These are phyloP conservation scores for Aphidius ervi DNA, from an alignment of 1,140 invertebrate species.

Conservation along the genomic window DNA sequence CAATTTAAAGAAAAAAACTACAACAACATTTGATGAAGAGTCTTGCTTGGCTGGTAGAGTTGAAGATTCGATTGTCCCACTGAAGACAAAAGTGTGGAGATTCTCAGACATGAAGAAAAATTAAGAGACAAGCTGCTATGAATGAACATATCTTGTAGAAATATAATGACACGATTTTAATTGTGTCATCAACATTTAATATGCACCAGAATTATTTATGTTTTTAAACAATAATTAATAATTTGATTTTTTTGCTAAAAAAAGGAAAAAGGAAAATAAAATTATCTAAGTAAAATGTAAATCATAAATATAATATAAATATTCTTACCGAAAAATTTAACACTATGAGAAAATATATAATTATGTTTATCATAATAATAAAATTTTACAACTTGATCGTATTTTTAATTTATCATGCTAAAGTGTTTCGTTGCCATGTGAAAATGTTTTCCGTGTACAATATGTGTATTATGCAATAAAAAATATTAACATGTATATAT, in stretches of 20 bases:
- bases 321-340: constrained; percentile 21
- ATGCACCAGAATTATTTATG: background rate
- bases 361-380: background rate
- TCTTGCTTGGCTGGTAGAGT: no score
- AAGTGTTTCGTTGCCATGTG: constrained; percentile 19
- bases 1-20: no score
- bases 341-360: constrained; percentile 9
- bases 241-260: constrained; percentile 21
- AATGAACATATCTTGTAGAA: constrained; percentile 33
- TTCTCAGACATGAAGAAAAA: background rate
- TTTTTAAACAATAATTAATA: background rate
- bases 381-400: background rate
- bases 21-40: no score
- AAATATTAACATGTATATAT: constrained; percentile 16
- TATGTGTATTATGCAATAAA: constrained; percentile 53
- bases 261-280: background rate
- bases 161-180: constrained; percentile 8
- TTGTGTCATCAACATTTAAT: background rate
- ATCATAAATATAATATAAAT: background rate
- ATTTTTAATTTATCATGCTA: background rate
- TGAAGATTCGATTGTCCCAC: background rate
- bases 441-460: constrained; percentile 35
- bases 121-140: constrained; percentile 17
- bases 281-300: no score
- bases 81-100: background rate